A percentile compares a stretch with the other conserved stretches of the same genome.
Conservation (phyloP, 2,888 invertebrate species). For the Caenorhabditis zanzibari region DNA sequence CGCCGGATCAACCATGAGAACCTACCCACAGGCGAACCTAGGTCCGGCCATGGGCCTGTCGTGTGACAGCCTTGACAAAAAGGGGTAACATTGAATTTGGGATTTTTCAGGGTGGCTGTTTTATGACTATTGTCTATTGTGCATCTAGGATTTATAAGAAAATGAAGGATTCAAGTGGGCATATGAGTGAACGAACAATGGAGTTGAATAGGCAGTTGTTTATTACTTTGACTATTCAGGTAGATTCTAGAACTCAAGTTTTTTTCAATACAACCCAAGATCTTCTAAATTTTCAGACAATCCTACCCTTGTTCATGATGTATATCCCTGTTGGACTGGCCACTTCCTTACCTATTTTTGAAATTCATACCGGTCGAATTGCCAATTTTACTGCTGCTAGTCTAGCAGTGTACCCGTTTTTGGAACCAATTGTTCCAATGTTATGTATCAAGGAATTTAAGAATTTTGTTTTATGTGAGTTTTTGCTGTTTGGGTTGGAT, state of each 20-base stretch:
- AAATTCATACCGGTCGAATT: constrained; percentile 25
- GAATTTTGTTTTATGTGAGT: constrained; percentile 26
- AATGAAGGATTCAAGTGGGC: constrained; percentile 36
- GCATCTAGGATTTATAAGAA: constrained; percentile 34
- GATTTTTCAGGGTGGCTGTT: constrained; percentile 39
- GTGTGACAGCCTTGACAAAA: too few relatives aligned
- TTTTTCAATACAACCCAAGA: neutral
- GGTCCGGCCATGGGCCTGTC: too few relatives aligned
- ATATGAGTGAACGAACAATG: constrained; percentile 33
- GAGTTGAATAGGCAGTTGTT: constrained; percentile 50
- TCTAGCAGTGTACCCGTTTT: constrained; percentile 37
- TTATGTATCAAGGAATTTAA: constrained; percentile 48
- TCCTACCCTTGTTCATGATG: constrained; percentile 49
- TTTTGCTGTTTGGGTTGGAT: too few relatives aligned
- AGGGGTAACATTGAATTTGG: too few relatives aligned
- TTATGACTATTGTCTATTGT: constrained; percentile 44
- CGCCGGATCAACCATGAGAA: too few relatives aligned
- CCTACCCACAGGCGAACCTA: too few relatives aligned
- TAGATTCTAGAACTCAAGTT: neutral
- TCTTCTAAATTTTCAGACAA: constrained; percentile 32
- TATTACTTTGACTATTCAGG: constrained; percentile 47
- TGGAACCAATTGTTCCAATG: constrained; percentile 56
- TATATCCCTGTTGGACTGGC: constrained; percentile 44
- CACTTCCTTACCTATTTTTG: constrained; percentile 46
- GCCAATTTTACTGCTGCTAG: constrained; percentile 43